Evolutionary conservation across 2,797 vertebrate genomes (phyloP).

Genomic region (Vireo griseus): DNA sequence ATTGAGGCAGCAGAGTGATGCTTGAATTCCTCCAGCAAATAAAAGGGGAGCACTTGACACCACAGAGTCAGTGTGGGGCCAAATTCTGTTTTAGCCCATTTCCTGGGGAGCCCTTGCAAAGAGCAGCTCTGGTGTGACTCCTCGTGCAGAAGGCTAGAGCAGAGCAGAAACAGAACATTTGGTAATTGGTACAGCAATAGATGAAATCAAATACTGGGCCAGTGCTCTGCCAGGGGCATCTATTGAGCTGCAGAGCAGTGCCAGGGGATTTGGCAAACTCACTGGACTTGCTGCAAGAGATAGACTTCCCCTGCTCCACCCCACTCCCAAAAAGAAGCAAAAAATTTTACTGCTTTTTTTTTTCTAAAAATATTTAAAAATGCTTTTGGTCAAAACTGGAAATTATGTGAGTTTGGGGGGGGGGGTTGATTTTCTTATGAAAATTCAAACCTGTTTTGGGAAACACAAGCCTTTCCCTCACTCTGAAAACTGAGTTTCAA

Average conservation of each 20-base stretch:
- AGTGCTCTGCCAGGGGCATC: not conserved
- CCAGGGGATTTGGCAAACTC: not conserved
- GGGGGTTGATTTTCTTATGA: not conserved
- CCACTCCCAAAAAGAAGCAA: not conserved
- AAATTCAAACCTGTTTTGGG: not conserved
- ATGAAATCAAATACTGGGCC: not conserved
- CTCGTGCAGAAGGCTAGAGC: conserved; percentile 9
- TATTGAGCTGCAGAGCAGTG: not conserved
- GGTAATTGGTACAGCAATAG: not conserved
- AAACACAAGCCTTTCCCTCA: not conserved
- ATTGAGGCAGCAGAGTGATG: conserved; percentile 24
- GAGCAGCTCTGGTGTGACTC: not conserved
- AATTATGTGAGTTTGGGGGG: not conserved
- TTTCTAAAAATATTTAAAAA: not conserved
- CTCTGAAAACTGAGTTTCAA: not conserved
- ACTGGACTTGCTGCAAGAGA: not conserved
- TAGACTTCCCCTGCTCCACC: not conserved
- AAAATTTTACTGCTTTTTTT: not conserved
- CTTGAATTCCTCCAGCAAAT: conserved; percentile 43
- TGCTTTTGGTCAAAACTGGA: not conserved
- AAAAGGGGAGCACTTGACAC: conserved; percentile 3
- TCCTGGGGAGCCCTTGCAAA: not conserved
- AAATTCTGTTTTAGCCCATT: not conserved
- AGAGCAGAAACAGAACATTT: not conserved
- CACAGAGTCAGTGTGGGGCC: not conserved